Conservation (phyloP, 2,888 invertebrate species). For the Gibbula magus region DNA sequence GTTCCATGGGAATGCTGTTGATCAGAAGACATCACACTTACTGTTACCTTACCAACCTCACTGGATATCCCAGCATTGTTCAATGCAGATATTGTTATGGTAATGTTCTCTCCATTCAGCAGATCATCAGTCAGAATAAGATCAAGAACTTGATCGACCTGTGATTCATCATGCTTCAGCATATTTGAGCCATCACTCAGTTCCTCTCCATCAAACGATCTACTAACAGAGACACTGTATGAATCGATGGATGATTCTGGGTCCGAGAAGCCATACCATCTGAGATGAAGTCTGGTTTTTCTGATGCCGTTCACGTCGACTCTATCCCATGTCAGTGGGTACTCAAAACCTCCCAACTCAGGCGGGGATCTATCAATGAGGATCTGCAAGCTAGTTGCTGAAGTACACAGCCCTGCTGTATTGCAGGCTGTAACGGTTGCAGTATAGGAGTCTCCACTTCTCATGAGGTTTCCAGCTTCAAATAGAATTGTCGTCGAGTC, state of each 20-base stretch:
- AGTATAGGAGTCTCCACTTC: slow-evolving; percentile 35
- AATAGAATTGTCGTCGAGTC: slow-evolving; percentile 23
- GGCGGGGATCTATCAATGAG: slow-evolving; percentile 55
- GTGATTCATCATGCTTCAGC: not conserved
- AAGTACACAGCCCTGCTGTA: slow-evolving; percentile 45
- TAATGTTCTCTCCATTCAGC: not conserved
- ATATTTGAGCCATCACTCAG: slow-evolving; percentile 32
- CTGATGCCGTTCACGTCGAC: not conserved
- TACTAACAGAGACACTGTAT: slow-evolving; percentile 39
- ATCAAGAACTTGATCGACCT: not conserved
- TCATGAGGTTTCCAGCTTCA: slow-evolving; percentile 21
- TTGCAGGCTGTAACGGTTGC: slow-evolving; percentile 41
- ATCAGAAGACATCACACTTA: slow-evolving; percentile 5
- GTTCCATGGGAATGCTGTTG: not conserved
- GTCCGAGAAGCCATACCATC: slow-evolving; percentile 52
- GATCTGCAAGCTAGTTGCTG: slow-evolving; percentile 34
- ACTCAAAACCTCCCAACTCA: slow-evolving; percentile 44
- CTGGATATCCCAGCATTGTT: not conserved
- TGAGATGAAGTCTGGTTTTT: slow-evolving; percentile 28
- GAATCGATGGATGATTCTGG: slow-evolving; percentile 43
- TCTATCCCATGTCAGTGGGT: slow-evolving; percentile 35
- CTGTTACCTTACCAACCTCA: not conserved
- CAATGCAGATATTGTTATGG: not conserved
- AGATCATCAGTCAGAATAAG: not conserved
- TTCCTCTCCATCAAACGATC: slow-evolving; percentile 41